phyloP scores from a whole-genome alignment of 2,888 invertebrate species.

The Cephalotes varians region DNA sequence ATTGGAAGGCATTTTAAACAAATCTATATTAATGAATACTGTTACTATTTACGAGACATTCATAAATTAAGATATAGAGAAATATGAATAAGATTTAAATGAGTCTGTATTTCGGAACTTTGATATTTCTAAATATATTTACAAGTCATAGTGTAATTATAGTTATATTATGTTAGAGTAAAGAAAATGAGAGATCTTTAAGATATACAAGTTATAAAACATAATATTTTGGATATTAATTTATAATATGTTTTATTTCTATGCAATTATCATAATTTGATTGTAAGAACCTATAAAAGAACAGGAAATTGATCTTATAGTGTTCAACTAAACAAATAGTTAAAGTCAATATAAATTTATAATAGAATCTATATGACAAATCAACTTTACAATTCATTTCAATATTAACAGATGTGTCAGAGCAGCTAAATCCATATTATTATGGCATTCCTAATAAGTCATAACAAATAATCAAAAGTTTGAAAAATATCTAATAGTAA shows the following conservation, averaged over 20 bases:
- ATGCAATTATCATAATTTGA: neutral
- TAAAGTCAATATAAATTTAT: neutral
- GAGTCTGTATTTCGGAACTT: neutral
- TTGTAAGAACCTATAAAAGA: neutral
- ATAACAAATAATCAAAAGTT: neutral
- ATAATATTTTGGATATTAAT: neutral
- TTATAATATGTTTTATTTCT: too few relatives aligned
- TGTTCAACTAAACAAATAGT: neutral
- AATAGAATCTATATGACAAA: neutral
- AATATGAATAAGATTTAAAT: neutral
- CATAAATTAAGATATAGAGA: slow-evolving; percentile 2
- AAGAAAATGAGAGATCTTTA: slow-evolving; percentile 11
- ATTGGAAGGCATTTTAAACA: neutral
- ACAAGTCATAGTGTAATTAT: neutral
- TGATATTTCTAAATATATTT: neutral
- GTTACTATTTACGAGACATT: neutral
- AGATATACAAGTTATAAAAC: neutral
- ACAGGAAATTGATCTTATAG: neutral
- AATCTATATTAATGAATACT: neutral
- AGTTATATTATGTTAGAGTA: neutral
- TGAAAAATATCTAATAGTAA: neutral
- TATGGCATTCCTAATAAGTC: neutral
- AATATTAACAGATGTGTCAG: neutral
- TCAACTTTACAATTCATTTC: neutral
- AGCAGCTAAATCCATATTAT: neutral